These are phyloP conservation scores for Suricata suricatta DNA, from an alignment of 2,113 vertebrate genomes.

Conservation along the genomic window DNA sequence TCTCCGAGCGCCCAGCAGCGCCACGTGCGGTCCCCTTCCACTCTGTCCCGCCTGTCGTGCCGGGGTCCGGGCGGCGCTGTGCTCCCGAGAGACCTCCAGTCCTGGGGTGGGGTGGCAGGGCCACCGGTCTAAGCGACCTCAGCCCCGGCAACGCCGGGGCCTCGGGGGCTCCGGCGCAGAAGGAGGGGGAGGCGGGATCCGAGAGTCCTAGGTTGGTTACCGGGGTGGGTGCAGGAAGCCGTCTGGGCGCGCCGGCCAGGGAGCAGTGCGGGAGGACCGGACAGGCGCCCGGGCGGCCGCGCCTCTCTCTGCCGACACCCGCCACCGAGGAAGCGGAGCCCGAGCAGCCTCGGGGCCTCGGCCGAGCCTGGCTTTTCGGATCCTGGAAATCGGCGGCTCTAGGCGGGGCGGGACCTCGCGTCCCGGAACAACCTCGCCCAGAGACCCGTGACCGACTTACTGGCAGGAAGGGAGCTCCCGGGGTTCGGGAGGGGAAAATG, in stretches of 20 bases:
- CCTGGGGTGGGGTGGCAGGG: background rate
- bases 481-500: background rate
- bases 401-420: background rate
- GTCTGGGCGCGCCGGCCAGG: background rate
- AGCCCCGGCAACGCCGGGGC: fast-evolving
- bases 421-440: background rate
- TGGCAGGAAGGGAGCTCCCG: no score
- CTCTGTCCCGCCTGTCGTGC: background rate
- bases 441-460: background rate
- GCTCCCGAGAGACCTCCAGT: background rate
- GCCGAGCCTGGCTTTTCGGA: fast-evolving
- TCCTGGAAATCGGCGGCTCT: fast-evolving
- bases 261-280: fast-evolving
- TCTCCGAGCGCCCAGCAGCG: background rate
- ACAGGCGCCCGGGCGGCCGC: background rate
- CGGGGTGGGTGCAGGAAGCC: background rate
- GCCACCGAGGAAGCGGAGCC: fast-evolving
- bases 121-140: background rate
- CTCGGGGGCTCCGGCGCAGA: fast-evolving
- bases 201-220: background rate
- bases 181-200: background rate
- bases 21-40: background rate
- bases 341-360: background rate
- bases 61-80: background rate
- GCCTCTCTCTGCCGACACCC: fast-evolving